Evolutionary conservation across 2,888 invertebrate species (phyloP), one percentile per base, ranked within the genome.

Genomic region (Gibbula magus): DNA sequence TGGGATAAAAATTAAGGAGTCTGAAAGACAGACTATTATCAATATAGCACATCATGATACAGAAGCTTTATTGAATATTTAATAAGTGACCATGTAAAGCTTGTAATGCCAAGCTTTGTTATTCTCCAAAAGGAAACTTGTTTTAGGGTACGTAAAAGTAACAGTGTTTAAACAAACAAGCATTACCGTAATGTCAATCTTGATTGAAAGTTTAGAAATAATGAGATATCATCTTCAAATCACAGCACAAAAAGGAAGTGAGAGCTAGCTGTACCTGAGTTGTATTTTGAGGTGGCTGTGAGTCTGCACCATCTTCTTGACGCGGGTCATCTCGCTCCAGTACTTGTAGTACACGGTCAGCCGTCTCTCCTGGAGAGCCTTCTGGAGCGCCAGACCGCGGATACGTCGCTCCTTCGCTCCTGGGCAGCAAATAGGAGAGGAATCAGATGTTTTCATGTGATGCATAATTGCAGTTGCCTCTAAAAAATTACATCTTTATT

Each of bases 281-380:
- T 88, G 88, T 20, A 89, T 84, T 61, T 86, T 87, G n/a, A 87
- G 85, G 74, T 89, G 85, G 45, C 85, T 85, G 79, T 88, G 88
- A 8, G 87, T 86, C 56, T 87, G 83, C 32, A 89, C 85, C 29
- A 87, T 88, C 75, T 86, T 84, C 25, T 86, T 84, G 16, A 86
- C 86, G 70, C 82, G 79, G 32, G 88, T 85, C 45, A 88, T 78
- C 67, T 86, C 86, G 32, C 76, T 77, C 90, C 90, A 90, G 79
- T 87, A 88, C 32, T 85, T 78, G 76, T 88, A 89, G 83, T 86
- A 87, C 0, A 82, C 82, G 20, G 84, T 84, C 45, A 88, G 84
- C 29, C 78, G 83, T 2, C 84, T 56, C 20, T 85, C 82, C 67
- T 86, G 82, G n/a, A 85, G 77, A 7, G 86, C 85, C 51, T 80